Evolutionary conservation across 2,797 vertebrate genomes (phyloP).

Genomic region (Siniperca undulata): DNA sequence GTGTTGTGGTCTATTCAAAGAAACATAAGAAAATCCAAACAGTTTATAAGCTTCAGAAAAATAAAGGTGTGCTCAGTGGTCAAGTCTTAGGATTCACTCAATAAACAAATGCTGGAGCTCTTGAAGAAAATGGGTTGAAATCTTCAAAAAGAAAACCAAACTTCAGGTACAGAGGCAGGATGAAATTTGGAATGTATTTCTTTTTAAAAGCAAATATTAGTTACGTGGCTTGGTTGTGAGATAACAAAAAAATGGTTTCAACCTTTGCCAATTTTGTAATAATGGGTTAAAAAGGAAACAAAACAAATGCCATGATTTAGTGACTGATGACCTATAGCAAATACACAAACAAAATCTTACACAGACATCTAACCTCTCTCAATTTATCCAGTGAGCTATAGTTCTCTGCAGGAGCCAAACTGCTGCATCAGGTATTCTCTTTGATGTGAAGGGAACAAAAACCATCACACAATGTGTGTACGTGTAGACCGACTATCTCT

Average conservation of each 20-base stretch:
- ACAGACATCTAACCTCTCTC: slow-evolving; percentile 19
- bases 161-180: not conserved
- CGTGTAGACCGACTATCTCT: slow-evolving; percentile 25
- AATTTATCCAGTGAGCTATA: slow-evolving; percentile 47
- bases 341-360: not conserved
- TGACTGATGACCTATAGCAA: not conserved
- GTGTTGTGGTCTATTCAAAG: not conserved
- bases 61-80: not conserved
- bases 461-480: slow-evolving; percentile 42
- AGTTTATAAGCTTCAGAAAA: not conserved
- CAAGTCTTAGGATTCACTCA: not conserved
- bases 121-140: not conserved
- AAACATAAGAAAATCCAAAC: not conserved
- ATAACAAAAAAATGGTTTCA: not conserved
- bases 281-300: not conserved
- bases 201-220: not conserved
- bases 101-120: not conserved
- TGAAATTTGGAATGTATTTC: not conserved
- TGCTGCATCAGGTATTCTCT: slow-evolving; percentile 78
- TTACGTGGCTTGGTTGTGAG: not conserved
- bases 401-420: slow-evolving; percentile 65
- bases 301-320: not conserved
- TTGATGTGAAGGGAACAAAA: slow-evolving; percentile 70
- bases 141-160: not conserved
- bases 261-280: not conserved